These are phyloP conservation scores for Ceratosolen fusciceps DNA, from an alignment of 1,140 invertebrate species.

Conservation along the genomic window DNA sequence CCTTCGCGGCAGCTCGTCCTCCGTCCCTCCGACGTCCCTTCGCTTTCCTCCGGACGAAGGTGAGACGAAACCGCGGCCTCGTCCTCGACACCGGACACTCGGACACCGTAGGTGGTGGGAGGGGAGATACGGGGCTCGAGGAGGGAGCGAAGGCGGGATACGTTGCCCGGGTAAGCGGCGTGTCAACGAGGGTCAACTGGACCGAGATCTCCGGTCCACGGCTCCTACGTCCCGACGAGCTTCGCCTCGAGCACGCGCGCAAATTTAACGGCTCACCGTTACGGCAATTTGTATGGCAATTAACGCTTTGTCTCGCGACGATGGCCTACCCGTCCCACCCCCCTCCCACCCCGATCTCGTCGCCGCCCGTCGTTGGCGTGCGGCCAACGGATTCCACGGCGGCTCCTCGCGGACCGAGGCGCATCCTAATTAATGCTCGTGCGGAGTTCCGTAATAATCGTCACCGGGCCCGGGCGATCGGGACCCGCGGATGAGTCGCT, in stretches of 20 bases:
- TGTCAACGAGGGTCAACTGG: constrained; percentile 72
- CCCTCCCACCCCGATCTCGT: too few species aligned
- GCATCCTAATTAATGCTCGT: neutral
- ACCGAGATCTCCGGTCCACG: constrained; percentile 66
- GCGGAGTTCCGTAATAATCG: neutral
- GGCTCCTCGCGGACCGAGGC: neutral
- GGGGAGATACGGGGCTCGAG: neutral
- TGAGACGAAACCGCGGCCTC: too few species aligned
- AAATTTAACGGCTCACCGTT: constrained; percentile 2
- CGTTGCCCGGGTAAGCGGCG: constrained; percentile 67
- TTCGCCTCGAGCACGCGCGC: neutral
- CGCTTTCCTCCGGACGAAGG: too few species aligned
- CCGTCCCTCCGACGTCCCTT: too few species aligned
- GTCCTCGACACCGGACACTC: too few species aligned
- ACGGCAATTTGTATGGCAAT: neutral
- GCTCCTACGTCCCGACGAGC: neutral
- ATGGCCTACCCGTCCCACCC: too few species aligned
- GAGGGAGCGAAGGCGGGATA: neutral
- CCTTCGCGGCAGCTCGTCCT: too few species aligned
- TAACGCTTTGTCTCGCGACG: neutral
- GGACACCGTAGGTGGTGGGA: neutral
- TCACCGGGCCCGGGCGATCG: too few species aligned
- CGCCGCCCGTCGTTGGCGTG: neutral
- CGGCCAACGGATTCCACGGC: neutral
- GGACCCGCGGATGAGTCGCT: too few species aligned